Evolutionary conservation across 2,888 invertebrate species (phyloP).

Genomic region (Nymphalis polychloros): DNA sequence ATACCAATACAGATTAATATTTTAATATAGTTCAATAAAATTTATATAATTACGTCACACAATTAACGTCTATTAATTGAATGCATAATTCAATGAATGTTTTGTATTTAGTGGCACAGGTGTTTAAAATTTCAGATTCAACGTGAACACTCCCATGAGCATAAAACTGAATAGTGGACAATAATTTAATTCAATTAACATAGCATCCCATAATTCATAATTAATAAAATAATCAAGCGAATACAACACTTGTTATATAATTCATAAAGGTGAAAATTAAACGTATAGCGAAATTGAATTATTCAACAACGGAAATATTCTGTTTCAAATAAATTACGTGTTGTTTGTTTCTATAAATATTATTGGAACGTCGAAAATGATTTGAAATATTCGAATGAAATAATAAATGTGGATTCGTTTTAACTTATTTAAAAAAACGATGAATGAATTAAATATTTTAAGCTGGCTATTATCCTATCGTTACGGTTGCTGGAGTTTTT

Average conservation of each 20-base stretch:
- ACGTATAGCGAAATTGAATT: neutral
- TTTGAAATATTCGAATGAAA: neutral
- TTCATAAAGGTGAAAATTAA: neutral
- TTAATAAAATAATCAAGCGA: constrained; percentile 1
- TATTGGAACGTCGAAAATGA: neutral
- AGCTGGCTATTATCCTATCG: too few species aligned
- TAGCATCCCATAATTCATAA: neutral
- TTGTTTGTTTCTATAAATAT: constrained; percentile 1
- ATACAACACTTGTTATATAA: neutral
- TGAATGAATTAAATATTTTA: too few species aligned
- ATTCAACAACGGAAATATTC: constrained; percentile 3
- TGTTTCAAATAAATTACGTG: constrained; percentile 8
- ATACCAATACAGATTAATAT: too few species aligned
- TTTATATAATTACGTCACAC: too few species aligned
- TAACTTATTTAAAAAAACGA: too few species aligned
- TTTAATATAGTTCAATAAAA: too few species aligned
- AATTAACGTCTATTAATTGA: neutral
- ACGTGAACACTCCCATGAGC: neutral
- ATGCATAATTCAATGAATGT: neutral
- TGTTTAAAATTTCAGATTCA: constrained; percentile 12
- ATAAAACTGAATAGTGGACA: constrained; percentile 12
- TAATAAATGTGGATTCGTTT: too few species aligned
- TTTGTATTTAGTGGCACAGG: constrained; percentile 5
- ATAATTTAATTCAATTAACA: constrained; percentile 18
- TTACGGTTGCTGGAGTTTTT: too few species aligned